Conservation (phyloP, 2,113 vertebrate genomes). For the Silurus asotus region DNA sequence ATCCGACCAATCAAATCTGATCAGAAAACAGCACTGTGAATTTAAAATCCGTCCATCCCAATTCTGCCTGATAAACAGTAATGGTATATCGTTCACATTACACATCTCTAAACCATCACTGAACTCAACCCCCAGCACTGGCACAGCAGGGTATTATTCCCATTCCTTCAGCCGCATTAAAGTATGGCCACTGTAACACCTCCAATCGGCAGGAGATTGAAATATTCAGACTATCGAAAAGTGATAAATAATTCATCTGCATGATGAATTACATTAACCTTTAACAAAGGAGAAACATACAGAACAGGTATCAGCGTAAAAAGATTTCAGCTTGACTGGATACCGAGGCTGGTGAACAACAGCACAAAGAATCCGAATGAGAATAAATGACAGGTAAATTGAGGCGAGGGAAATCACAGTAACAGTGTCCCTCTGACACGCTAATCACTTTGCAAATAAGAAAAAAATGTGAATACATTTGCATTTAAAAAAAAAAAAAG, state of each 20-base stretch:
- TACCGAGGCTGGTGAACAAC: not conserved
- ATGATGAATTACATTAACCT: constrained; percentile 64
- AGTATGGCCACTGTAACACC: constrained; percentile 45
- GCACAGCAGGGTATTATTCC: constrained; percentile 53
- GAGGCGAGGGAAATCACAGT: constrained; percentile 33
- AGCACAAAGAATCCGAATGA: constrained; percentile 36
- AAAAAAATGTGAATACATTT: constrained; percentile 42
- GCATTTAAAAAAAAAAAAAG: constrained; percentile 31
- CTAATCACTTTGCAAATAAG: constrained; percentile 36
- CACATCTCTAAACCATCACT: constrained; percentile 62
- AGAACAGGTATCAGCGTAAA: constrained; percentile 4
- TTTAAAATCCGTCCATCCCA: not conserved
- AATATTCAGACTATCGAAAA: constrained; percentile 55
- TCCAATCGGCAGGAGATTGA: constrained; percentile 59
- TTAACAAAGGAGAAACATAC: constrained; percentile 55
- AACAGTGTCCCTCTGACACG: constrained; percentile 38
- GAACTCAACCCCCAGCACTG: constrained; percentile 60
- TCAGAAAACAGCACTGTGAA: not conserved
- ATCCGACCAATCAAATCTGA: not conserved
- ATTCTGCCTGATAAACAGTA: constrained; percentile 65
- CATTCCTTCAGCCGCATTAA: constrained; percentile 60
- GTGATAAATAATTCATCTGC: constrained; percentile 63
- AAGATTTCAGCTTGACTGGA: not conserved
- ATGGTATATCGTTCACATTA: constrained; percentile 60
- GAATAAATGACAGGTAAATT: constrained; percentile 42